phyloP scores from a whole-genome alignment of 2,888 invertebrate species.

The Emmelina monodactyla region DNA sequence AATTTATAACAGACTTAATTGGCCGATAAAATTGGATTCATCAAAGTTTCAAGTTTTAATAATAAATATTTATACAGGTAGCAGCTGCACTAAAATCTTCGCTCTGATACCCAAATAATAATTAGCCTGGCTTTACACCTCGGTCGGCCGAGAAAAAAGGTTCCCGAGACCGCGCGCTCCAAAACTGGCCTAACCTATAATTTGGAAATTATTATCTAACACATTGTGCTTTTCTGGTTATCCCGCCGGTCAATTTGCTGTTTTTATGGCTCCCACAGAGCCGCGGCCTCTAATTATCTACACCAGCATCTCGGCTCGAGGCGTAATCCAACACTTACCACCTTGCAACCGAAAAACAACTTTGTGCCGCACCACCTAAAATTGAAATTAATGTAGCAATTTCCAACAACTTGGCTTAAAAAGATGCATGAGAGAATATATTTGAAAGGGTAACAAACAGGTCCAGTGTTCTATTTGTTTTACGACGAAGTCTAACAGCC shows the following conservation, averaged over 20 bases:
- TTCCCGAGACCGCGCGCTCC: constrained; percentile 43
- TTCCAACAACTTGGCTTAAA: constrained; percentile 22
- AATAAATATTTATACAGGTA: constrained; percentile 67
- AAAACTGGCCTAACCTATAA: constrained; percentile 63
- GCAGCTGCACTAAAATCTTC: constrained; percentile 63
- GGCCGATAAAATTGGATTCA: constrained; percentile 43
- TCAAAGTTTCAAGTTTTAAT: constrained; percentile 56
- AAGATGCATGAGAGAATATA: constrained; percentile 57
- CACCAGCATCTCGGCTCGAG: constrained; percentile 57
- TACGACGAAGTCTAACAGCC: constrained; percentile 39
- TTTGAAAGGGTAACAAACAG: constrained; percentile 45
- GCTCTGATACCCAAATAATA: constrained; percentile 63
- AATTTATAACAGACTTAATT: constrained; percentile 32
- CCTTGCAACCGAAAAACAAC: constrained; percentile 17
- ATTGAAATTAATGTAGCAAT: constrained; percentile 18
- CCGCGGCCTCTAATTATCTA: constrained; percentile 64
- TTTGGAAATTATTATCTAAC: constrained; percentile 68
- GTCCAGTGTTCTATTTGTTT: constrained; percentile 62
- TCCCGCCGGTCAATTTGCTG: constrained; percentile 67
- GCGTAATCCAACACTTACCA: constrained; percentile 25
- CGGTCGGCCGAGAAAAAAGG: constrained; percentile 56
- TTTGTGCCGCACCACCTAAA: constrained; percentile 20
- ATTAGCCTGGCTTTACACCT: constrained; percentile 66
- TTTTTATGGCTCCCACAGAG: constrained; percentile 65
- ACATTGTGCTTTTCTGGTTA: constrained; percentile 67